A percentile compares a stretch with the other conserved stretches of the same genome.
These are phyloP conservation scores for Sinocyclocheilus anshuiensis DNA, from an alignment of 2,113 vertebrate genomes.

Conservation along the genomic window DNA sequence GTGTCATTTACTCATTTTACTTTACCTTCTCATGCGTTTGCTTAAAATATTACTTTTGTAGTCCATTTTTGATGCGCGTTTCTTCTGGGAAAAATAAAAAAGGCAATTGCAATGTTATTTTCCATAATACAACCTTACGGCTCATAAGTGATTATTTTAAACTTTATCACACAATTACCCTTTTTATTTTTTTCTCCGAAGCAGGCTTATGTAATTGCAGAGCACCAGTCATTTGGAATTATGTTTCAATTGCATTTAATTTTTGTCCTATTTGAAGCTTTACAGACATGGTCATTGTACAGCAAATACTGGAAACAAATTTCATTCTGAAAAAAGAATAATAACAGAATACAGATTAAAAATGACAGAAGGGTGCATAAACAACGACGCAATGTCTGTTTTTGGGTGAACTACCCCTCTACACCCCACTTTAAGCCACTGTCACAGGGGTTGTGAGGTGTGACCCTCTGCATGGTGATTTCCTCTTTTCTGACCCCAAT, in stretches of 20 bases:
- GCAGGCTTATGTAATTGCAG: neutral
- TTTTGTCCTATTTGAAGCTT: neutral
- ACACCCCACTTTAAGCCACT: neutral
- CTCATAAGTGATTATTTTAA: neutral
- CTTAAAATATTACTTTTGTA: neutral
- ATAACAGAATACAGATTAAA: neutral
- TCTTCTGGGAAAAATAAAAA: neutral
- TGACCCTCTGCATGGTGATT: conserved; percentile 65
- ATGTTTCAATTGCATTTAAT: neutral
- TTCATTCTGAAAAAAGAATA: too few relatives aligned
- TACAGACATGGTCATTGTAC: neutral
- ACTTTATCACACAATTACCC: neutral
- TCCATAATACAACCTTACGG: neutral
- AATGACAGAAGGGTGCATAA: too few relatives aligned
- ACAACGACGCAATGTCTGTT: neutral
- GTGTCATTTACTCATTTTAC: neutral
- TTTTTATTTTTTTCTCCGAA: neutral
- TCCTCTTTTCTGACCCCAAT: conserved; percentile 64
- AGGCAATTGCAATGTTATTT: neutral
- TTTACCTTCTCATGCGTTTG: too few relatives aligned
- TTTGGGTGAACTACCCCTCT: neutral
- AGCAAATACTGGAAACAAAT: neutral
- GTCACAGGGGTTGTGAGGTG: too few relatives aligned
- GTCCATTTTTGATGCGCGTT: neutral
- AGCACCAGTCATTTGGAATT: neutral